phyloP scores from a whole-genome alignment of 1,140 invertebrate genomes.

The Trichonephila clavipes region DNA sequence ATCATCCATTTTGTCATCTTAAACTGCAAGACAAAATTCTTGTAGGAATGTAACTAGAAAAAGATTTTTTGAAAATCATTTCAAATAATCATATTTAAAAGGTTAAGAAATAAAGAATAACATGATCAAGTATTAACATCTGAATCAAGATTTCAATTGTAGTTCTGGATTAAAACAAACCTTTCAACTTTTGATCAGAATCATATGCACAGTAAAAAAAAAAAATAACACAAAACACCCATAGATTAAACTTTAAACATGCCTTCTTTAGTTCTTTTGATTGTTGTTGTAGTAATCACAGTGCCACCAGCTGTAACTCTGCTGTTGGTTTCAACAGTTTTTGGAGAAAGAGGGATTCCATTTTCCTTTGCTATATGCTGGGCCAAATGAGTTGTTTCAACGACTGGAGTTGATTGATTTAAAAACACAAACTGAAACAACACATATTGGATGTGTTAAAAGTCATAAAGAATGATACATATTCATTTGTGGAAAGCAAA shows the following conservation, averaged over 20 bases:
- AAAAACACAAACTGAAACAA: constrained; percentile 92
- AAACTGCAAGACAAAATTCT: neutral
- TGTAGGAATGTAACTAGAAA: neutral
- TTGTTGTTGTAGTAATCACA: constrained; percentile 81
- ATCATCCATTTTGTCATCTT: neutral
- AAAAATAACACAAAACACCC: neutral
- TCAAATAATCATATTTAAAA: neutral
- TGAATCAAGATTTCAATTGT: neutral
- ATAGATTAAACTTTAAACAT: constrained; percentile 11
- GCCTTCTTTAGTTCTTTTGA: constrained; percentile 78
- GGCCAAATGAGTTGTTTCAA: constrained; percentile 70
- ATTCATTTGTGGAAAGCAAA: no score
- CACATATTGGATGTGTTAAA: neutral
- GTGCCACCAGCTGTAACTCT: constrained; percentile 80
- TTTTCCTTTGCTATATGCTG: constrained; percentile 10
- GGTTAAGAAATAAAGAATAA: neutral
- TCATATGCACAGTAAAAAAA: neutral
- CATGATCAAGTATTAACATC: neutral
- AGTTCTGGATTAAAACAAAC: neutral
- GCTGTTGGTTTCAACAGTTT: constrained; percentile 80
- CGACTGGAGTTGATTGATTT: constrained; percentile 82
- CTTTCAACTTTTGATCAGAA: neutral
- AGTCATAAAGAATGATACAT: neutral
- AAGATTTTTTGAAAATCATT: neutral
- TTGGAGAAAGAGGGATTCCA: constrained; percentile 66